A percentile compares a stretch with the other conserved stretches of the same genome.
phyloP scores from a whole-genome alignment of 2,113 vertebrate species.

The Gracilinanus agilis region DNA sequence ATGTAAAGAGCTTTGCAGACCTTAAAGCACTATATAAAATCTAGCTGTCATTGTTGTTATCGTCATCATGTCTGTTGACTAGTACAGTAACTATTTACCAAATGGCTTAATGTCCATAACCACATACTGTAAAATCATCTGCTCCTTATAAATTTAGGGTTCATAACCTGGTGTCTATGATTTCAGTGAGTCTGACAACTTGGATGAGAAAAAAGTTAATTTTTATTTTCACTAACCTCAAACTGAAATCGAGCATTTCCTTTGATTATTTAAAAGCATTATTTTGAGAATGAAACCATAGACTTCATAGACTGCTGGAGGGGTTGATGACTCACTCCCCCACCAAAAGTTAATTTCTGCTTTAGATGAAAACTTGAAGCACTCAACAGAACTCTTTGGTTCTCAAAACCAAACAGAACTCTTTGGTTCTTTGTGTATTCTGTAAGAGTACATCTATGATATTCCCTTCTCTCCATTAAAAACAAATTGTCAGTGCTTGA shows the following conservation, averaged over 20 bases:
- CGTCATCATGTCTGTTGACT: not conserved
- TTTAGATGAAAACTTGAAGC: not conserved
- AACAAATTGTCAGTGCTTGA: too few relatives aligned
- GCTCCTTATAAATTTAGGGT: not conserved
- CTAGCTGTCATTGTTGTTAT: not conserved
- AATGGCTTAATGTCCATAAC: not conserved
- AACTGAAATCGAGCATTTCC: not conserved
- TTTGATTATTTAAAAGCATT: not conserved
- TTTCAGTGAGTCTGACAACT: not conserved
- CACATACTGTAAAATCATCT: constrained; percentile 27
- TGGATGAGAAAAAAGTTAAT: not conserved
- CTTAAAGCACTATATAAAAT: constrained; percentile 23
- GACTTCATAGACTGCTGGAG: not conserved
- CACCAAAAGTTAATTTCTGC: not conserved
- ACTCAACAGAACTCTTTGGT: not conserved
- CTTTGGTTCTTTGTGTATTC: not conserved
- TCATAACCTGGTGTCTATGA: not conserved
- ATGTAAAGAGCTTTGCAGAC: constrained; percentile 24
- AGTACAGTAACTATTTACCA: not conserved
- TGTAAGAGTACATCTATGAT: not conserved
- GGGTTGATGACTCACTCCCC: not conserved
- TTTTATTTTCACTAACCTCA: not conserved
- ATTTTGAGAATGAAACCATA: not conserved
- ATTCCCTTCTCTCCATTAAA: not conserved
- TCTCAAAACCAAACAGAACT: not conserved